Evolutionary conservation across 2,888 invertebrate genomes (phyloP).

Genomic region (Clitarchus hookeri): DNA sequence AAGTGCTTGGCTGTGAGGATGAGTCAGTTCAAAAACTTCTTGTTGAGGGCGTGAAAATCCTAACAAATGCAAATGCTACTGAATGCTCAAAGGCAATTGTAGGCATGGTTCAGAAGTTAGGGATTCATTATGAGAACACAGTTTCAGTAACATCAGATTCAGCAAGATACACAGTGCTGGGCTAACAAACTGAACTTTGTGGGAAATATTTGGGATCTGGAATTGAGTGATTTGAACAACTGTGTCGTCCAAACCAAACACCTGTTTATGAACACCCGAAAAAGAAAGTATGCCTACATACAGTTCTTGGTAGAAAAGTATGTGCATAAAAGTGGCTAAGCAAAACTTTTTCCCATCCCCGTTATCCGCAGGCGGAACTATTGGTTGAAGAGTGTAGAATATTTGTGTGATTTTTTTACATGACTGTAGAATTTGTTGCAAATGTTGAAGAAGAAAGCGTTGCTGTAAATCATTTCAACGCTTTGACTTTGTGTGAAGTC

Average conservation of each 20-base stretch:
- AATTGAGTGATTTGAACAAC: constrained; percentile 34
- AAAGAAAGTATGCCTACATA: constrained; percentile 29
- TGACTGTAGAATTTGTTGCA: constrained; percentile 17
- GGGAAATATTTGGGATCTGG: constrained; percentile 27
- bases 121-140: constrained; percentile 28
- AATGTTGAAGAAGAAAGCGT: constrained; percentile 21
- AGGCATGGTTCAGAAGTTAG: constrained; percentile 21
- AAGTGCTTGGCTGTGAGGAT: not conserved
- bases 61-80: constrained; percentile 1
- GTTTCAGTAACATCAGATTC: constrained; percentile 33
- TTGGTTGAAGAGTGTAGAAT: not conserved
- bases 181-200: constrained; percentile 34
- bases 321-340: constrained; percentile 28
- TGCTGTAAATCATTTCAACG: constrained; percentile 5
- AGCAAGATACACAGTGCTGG: constrained; percentile 34
- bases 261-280: constrained; percentile 34
- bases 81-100: not conserved
- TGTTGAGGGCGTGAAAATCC: not conserved
- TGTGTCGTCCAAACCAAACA: constrained; percentile 31
- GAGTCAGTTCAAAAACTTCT: not conserved
- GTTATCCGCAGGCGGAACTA: not conserved
- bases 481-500: not conserved
- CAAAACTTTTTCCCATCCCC: constrained; percentile 34
- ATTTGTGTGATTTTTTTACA: constrained; percentile 29
- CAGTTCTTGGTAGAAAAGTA: constrained; percentile 26